Evolutionary conservation across 2,888 invertebrate species (phyloP), one percentile per base, ranked within the genome.

Genomic region (Notocelia uddmanniana): DNA sequence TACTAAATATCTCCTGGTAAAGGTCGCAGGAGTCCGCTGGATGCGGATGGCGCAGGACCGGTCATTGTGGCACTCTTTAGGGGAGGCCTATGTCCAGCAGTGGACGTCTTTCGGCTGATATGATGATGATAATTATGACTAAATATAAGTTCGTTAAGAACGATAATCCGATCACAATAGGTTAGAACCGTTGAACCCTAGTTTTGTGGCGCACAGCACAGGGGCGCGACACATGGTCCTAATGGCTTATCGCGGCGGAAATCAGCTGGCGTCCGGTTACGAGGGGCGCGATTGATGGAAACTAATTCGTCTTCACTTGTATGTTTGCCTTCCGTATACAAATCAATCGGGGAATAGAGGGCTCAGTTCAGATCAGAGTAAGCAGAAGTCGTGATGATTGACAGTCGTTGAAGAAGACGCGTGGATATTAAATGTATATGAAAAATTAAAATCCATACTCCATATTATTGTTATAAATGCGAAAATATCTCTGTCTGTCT

Each of bases 161-260:
- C 13, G 58, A 60, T 60, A 48, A 23, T 26, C n/a, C 23, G 26
- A 48, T 48, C 60, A 6, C 9, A 6, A 26, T 23, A 11, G 60
- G 48, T 41, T 64, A 58, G 23, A 70, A 64, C 6, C 23, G 11
- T 13, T 54, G 59, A 66, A 52, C 70, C 70, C 70, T 70, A 52
- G 54, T 23, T 48, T 31, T n/a, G 48, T 63, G 34, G n/a, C 11
- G 57, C 45, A 37, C 31, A 68, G 57, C 45, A 37, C 31, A 68
- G 76, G 78, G 76, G 77, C 77, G 69, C 75, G 76, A 73, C 80
- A 83, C 89, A 89, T 90, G 90, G 85, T 81, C 80, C 84, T 84
- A 85, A 88, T 88, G 84, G 84, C 80, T 86, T 89, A 90, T 90
- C 89, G 83, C 76, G 78, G 80, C 86, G 88, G 89, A 87, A 91